Evolutionary conservation across 2,797 vertebrate genomes (phyloP).

Genomic region (Smutsia gigantea): DNA sequence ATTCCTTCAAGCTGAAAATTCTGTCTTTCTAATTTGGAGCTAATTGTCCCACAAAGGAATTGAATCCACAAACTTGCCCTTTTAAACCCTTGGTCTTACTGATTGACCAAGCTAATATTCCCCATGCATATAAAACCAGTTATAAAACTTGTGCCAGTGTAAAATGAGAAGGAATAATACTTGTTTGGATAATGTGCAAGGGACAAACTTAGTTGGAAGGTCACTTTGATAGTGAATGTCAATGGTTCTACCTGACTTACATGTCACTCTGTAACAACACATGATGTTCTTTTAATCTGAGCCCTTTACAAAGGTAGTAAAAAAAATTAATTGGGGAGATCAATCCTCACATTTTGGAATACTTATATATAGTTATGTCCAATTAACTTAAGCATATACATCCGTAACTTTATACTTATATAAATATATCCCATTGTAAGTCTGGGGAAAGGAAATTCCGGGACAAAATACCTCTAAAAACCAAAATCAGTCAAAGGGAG

Average conservation of each 20-base stretch:
- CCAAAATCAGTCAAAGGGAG: no score
- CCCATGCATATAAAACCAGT: neutral
- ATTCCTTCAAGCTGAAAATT: conserved; percentile 46
- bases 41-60: neutral
- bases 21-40: conserved; percentile 8
- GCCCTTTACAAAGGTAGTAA: neutral
- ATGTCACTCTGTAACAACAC: neutral
- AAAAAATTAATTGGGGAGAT: neutral
- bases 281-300: conserved; percentile 26
- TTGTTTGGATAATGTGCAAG: neutral
- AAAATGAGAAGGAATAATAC: neutral
- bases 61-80: neutral
- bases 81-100: conserved; percentile 41
- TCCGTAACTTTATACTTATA: neutral
- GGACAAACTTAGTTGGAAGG: neutral
- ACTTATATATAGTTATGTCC: neutral
- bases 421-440: neutral
- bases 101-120: neutral
- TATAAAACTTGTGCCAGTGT: neutral
- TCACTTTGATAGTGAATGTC: neutral
- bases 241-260: neutral
- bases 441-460: no score
- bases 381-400: neutral
- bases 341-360: neutral
- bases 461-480: no score